Base-by-base conservation (phyloP, 2,888 invertebrate genomes). In the Sthenelais limicola region DNA sequence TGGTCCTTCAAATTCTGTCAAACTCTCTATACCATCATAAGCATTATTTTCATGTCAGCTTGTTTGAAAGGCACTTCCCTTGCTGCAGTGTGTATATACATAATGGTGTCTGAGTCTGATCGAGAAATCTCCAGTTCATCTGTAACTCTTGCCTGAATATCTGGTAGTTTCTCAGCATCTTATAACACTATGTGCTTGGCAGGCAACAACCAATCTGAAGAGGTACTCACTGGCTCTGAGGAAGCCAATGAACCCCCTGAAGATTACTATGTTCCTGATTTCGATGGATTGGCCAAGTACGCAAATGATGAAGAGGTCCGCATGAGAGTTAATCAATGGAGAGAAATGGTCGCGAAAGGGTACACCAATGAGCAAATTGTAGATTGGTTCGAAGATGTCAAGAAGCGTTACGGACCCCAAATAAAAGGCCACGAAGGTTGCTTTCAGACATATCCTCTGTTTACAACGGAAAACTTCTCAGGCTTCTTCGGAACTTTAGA, bases 391-490 rank as follows among this genome's bases (percentile, higher is more conserved):
- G 35, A 56, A 3, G 26, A 58, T 33, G 24, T 69, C 15, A 56
- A 35, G 47, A n/a, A 47, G 24, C 26, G 33, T 15, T 56, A 69
- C 28, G 73, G 73, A 15, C 73, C 73, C 12, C 43, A 24, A 21
- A 35, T 73, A 12, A 43, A 58, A 3, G 73, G 73, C 12, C 38
- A 70, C 30, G 38, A 70, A 33, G 58, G 70, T 48, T 73, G 73
- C 62, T 9, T 49, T 21, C 24, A 73, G n/a, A 24, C 21, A n/a
- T 72, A 43, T 24, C 32, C 54, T 47, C 62, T 70, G 21, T 54
- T 70, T 47, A 24, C 26, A 21, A 35, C 51, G 15, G 38, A 54
- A n/a, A 62, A 62, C 62, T 62, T 62, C 62, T 35, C 62, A 12
- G 62, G 62, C 21, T 38, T 21, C 26, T 35, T 38, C 38, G 62